These are phyloP conservation scores for Siphonodentalium dalli DNA, from an alignment of 2,888 invertebrate genomes.

Conservation along the genomic window DNA sequence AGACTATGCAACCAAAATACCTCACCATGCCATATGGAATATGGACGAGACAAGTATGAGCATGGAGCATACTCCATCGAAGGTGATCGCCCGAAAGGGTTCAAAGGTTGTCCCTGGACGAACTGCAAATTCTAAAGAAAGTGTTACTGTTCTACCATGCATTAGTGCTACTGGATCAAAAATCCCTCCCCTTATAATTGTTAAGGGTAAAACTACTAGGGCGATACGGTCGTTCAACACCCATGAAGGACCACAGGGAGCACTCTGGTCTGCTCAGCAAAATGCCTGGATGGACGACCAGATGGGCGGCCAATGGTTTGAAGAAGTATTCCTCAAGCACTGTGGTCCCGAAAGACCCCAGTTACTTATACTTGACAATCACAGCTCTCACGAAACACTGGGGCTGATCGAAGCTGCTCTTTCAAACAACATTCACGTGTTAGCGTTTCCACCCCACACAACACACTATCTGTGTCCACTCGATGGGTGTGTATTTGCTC, in stretches of 20 bases:
- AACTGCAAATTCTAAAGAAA: background rate
- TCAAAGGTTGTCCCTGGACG: conserved; percentile 4
- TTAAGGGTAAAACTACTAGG: conserved; percentile 31
- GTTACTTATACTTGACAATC: conserved; percentile 35
- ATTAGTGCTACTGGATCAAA: conserved; percentile 4
- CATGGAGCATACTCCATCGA: conserved; percentile 13
- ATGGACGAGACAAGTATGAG: conserved; percentile 20
- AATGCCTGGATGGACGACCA: conserved; percentile 37
- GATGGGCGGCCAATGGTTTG: conserved; percentile 36
- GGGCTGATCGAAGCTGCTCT: conserved; percentile 28
- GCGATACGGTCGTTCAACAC: conserved; percentile 27
- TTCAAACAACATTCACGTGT: conserved; percentile 21
- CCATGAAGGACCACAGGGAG: conserved; percentile 19
- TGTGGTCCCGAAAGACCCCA: conserved; percentile 37
- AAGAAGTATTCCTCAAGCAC: conserved; percentile 28
- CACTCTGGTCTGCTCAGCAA: conserved; percentile 28
- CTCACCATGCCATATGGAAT: no score
- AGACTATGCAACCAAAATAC: conserved; percentile 1
- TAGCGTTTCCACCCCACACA: no score
- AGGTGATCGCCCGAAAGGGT: conserved; percentile 9
- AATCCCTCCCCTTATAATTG: conserved; percentile 31
- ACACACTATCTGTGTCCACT: no score
- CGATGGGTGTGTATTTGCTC: no score
- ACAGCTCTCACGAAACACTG: conserved; percentile 32
- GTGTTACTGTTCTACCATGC: background rate